A percentile compares a stretch with the other conserved stretches of the same genome.
Evolutionary conservation across 2,888 invertebrate species (phyloP).

Genomic region (Galerucella nymphaeae): DNA sequence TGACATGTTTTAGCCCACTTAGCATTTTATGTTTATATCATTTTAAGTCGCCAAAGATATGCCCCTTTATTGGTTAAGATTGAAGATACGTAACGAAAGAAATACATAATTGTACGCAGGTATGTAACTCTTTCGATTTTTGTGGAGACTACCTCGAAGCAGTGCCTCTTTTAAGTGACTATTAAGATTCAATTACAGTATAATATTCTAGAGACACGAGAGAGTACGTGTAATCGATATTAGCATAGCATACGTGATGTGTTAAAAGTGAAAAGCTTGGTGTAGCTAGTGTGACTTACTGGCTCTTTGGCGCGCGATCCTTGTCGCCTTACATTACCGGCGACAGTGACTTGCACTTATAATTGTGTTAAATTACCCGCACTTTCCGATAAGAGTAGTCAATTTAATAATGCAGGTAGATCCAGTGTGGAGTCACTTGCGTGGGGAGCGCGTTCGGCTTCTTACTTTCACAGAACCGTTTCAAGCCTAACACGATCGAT

Average conservation of each 20-base stretch:
- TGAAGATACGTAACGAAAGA: background rate
- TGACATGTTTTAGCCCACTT: no score
- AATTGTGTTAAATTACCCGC: constrained; percentile 59
- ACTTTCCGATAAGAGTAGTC: constrained; percentile 56
- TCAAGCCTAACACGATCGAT: background rate
- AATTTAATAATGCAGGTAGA: constrained; percentile 53
- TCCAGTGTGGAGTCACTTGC: constrained; percentile 21
- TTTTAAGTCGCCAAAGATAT: no score
- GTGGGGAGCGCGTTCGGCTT: constrained; percentile 30
- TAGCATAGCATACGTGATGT: constrained; percentile 32
- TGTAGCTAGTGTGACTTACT: constrained; percentile 42
- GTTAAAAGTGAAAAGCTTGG: constrained; percentile 11
- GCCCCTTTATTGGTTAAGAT: no score
- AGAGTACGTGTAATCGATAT: constrained; percentile 48
- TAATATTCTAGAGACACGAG: constrained; percentile 43
- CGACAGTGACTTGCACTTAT: constrained; percentile 54
- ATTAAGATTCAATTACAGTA: constrained; percentile 44
- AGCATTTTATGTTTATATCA: no score
- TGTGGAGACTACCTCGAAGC: background rate
- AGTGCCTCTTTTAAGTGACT: constrained; percentile 20
- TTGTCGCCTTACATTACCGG: constrained; percentile 47
- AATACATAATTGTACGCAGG: background rate
- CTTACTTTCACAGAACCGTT: constrained; percentile 12
- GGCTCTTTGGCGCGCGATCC: constrained; percentile 39
- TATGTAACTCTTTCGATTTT: background rate